phyloP scores from a whole-genome alignment of 2,797 vertebrate species.

The Malurus splendens region DNA sequence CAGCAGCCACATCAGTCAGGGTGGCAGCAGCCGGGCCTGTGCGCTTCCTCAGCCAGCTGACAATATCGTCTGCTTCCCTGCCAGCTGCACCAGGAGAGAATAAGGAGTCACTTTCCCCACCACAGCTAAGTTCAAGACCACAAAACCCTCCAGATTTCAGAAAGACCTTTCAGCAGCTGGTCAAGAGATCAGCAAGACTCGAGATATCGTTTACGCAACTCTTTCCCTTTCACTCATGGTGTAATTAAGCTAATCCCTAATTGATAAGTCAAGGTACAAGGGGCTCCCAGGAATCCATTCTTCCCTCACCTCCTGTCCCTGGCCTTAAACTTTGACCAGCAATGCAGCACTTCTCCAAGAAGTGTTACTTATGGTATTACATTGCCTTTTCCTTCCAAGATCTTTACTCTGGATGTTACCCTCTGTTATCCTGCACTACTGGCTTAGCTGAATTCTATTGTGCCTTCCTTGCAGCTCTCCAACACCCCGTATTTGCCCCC shows the following conservation, averaged over 20 bases:
- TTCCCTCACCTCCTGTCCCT: neutral
- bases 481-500: accelerated
- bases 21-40: slow-evolving; percentile 85
- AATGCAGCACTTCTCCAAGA: neutral
- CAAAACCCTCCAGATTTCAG: neutral
- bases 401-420: neutral
- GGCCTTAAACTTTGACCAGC: neutral
- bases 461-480: neutral
- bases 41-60: slow-evolving; percentile 94
- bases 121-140: accelerated
- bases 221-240: neutral
- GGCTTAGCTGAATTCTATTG: too few species aligned
- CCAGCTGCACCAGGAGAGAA: slow-evolving; percentile 75
- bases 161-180: neutral
- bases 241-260: neutral
- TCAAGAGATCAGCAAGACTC: neutral
- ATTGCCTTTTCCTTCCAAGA: neutral
- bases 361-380: accelerated
- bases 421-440: too few species aligned
- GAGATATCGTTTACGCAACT: neutral
- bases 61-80: slow-evolving; percentile 89
- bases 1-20: slow-evolving; percentile 71
- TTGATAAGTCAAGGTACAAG: neutral
- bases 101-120: neutral
- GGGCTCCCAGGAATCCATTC: neutral